Base-by-base conservation (phyloP, 2,888 invertebrate species). In the Drosophila heteroneura region DNA sequence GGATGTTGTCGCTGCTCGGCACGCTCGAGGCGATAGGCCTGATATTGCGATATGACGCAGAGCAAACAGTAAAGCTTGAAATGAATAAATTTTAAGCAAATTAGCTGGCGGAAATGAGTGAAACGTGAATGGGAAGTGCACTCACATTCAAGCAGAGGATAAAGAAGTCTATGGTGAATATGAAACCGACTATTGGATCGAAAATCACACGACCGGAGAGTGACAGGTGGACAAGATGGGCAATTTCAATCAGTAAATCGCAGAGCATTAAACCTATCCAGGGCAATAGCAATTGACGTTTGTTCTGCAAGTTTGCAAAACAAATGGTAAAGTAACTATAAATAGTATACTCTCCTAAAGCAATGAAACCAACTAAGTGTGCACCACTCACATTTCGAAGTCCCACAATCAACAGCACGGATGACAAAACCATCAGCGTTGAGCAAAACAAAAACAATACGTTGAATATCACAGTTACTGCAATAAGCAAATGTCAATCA, bases 41-140 rank as follows among this genome's bases (percentile, higher is more conserved):
- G 97, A 91, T 97, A 97, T 93, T 97, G 97, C 6, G 97, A 97
- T 91, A 97, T 95, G 68, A 97, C 97, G 94, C 97, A 97, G 69
- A 97, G 94, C 93, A 97, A 94, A 76, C 96, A 96, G 93, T 97
- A 97, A 44, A 96, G 94, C 97, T 97, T 94, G 54, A 94, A 57
- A 64, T 33, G 5, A 39, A 70, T 56, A 32, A 7, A 51, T 54
- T 44, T 39, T 0, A 14, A n/a, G 26, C 9, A n/a, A 37, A 62
- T 74, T 37, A 57, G 44, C 12, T 19, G 35, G 5, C 49, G 44
- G 28, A 58, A 51, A 22, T 47, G 16, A 16, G 26, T 47, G 26
- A 16, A 47, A 47, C 9, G 49, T 2, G 3, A 37, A 19, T 14
- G 10, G 14, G 16, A 54, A 16, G 0, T 16, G 3, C 14, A 85